Percentiles rank a stretch among this genome's conserved stretches.
These are phyloP conservation scores for Ophraella communa DNA, from an alignment of 2,888 invertebrate genomes.

Conservation along the genomic window DNA sequence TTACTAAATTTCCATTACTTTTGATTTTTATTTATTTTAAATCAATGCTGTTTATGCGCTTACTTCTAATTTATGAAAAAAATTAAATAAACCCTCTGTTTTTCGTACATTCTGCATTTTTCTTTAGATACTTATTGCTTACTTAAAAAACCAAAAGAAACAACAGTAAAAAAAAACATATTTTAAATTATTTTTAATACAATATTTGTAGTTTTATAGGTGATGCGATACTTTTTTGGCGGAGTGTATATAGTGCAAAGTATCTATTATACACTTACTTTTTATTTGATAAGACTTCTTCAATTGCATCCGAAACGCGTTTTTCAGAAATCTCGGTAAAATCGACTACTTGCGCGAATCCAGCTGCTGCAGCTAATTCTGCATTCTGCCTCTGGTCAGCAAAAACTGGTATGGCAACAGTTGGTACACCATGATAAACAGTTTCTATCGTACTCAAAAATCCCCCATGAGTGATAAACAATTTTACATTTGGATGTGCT, in stretches of 20 bases:
- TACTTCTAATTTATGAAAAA: no score
- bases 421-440: constrained; percentile 41
- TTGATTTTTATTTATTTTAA: no score
- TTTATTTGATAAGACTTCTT: constrained; percentile 13
- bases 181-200: no score
- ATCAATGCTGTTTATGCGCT: no score
- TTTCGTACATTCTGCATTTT: no score
- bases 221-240: no score
- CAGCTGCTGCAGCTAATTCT: constrained; percentile 8
- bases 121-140: no score
- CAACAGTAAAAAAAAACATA: no score
- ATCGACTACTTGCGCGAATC: constrained; percentile 6
- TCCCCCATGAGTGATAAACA: constrained; percentile 46
- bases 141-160: no score
- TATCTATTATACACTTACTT: constrained; percentile 11
- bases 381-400: constrained; percentile 44
- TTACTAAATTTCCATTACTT: no score
- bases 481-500: constrained; percentile 39
- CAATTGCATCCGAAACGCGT: background rate
- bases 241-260: background rate
- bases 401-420: constrained; percentile 44
- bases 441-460: constrained; percentile 44
- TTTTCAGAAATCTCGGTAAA: constrained; percentile 9
- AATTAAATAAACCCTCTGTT: no score
- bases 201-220: no score